These are phyloP conservation scores for Corythornis madagascariensis DNA, from an alignment of 2,113 vertebrate genomes.

Conservation along the genomic window DNA sequence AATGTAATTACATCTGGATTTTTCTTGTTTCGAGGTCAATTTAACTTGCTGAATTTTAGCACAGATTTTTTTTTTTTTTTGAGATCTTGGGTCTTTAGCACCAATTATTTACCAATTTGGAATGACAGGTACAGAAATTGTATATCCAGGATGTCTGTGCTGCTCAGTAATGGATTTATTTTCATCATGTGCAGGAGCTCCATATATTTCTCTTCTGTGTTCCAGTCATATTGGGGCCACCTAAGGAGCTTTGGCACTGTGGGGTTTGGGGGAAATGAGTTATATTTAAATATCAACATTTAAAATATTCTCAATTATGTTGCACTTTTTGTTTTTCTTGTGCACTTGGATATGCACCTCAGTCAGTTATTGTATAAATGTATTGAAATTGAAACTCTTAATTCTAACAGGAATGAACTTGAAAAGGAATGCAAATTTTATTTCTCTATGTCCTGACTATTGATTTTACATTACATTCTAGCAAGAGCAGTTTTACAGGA, in stretches of 20 bases:
- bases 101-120: neutral
- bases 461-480: neutral
- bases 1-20: neutral
- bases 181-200: neutral
- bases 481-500: neutral
- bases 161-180: neutral
- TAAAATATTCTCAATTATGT: neutral
- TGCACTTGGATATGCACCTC: neutral
- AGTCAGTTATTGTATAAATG: neutral
- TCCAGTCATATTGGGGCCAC: neutral
- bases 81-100: neutral
- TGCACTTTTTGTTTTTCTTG: neutral
- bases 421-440: neutral
- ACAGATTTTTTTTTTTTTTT: neutral
- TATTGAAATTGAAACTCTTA: neutral
- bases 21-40: neutral
- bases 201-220: neutral
- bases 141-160: neutral
- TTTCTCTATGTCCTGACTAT: neutral
- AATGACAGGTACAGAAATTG: neutral
- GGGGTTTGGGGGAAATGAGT: neutral
- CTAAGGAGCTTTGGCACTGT: neutral
- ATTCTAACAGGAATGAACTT: neutral
- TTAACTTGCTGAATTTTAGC: neutral
- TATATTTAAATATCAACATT: neutral